These are phyloP conservation scores for Gerris lacustris DNA, from an alignment of 2,888 invertebrate species.

Conservation along the genomic window DNA sequence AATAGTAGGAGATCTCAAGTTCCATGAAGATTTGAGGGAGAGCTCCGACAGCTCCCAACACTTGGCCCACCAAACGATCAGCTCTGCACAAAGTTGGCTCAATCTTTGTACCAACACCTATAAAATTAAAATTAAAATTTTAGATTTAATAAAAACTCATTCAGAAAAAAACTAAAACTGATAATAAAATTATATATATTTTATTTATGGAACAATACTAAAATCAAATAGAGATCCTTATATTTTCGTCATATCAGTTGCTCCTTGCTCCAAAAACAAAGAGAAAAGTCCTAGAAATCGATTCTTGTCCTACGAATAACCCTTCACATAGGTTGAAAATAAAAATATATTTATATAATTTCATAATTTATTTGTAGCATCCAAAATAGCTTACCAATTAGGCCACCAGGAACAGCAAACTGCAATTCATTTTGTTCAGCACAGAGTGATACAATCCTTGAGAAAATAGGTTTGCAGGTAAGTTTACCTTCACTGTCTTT, in stretches of 20 bases:
- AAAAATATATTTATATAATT: no score
- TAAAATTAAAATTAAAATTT: neutral
- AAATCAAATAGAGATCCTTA: no score
- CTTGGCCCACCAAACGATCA: slow-evolving; percentile 94
- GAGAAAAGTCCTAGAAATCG: no score
- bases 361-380: no score
- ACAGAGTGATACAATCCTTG: slow-evolving; percentile 89
- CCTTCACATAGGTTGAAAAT: no score
- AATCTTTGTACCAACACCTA: slow-evolving; percentile 92
- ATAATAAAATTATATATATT: no score
- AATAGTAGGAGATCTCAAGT: slow-evolving; percentile 94
- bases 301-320: no score
- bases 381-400: slow-evolving; percentile 55
- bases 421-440: slow-evolving; percentile 97
- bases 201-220: no score
- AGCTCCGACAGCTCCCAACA: slow-evolving; percentile 90
- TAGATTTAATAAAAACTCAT: slow-evolving; percentile 12
- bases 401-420: slow-evolving; percentile 97
- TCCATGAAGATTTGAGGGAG: slow-evolving; percentile 95
- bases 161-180: no score
- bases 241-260: no score
- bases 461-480: slow-evolving; percentile 92
- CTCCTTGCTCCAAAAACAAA: no score
- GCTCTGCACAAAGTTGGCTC: slow-evolving; percentile 98
- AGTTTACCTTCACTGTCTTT: slow-evolving; percentile 92